These are phyloP conservation scores for Netelia fuscicornis DNA, from an alignment of 2,888 invertebrate species.

Conservation along the genomic window DNA sequence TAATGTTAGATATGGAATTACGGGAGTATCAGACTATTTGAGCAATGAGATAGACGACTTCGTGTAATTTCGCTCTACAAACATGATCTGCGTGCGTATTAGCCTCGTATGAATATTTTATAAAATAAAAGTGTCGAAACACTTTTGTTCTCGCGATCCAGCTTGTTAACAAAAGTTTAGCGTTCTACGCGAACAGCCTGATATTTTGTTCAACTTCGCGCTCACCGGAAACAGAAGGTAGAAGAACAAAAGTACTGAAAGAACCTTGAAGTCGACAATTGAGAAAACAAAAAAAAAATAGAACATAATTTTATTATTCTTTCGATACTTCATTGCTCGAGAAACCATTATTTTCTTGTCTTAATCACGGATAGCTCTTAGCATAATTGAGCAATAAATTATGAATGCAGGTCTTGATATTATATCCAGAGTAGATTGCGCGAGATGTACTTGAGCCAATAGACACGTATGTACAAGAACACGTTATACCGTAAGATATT, in stretches of 20 bases:
- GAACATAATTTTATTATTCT: no score
- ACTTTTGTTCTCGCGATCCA: no score
- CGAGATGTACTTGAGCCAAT: background rate
- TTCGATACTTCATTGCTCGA: no score
- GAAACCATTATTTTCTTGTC: no score
- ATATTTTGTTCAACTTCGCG: no score
- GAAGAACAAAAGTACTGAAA: no score
- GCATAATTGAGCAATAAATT: background rate
- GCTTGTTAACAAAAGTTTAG: no score
- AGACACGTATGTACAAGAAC: background rate
- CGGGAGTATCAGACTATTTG: background rate
- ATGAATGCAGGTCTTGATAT: background rate
- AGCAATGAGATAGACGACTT: background rate
- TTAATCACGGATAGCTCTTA: no score
- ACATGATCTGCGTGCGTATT: background rate
- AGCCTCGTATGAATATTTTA: background rate
- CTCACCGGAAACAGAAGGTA: no score
- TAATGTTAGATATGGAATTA: slow-evolving; percentile 19
- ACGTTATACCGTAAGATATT: background rate
- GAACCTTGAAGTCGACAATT: no score
- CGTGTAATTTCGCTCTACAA: background rate
- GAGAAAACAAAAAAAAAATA: no score
- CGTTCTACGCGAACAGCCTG: no score
- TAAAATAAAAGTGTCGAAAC: background rate
- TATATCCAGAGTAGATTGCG: background rate